These are phyloP conservation scores for Gambusia affinis DNA, from an alignment of 2,113 vertebrate genomes.

Conservation along the genomic window DNA sequence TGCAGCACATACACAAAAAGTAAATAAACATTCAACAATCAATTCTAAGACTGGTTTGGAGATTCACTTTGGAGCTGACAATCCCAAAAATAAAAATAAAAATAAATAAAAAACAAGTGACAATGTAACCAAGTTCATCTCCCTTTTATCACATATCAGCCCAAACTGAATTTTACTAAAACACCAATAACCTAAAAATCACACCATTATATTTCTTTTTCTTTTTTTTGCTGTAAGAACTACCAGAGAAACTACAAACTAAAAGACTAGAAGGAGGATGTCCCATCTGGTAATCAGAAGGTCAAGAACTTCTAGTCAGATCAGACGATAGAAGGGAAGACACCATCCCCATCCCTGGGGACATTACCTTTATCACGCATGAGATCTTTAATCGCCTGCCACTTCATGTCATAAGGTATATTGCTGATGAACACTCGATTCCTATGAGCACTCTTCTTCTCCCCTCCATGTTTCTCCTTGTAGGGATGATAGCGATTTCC, in stretches of 20 bases:
- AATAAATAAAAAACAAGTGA: conserved; percentile 44
- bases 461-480: conserved; percentile 90
- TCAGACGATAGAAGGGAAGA: conserved; percentile 30
- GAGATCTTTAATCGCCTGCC: conserved; percentile 99
- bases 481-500: conserved; percentile 92
- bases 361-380: conserved; percentile 99
- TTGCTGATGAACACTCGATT: conserved; percentile 99
- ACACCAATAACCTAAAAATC: conserved; percentile 61
- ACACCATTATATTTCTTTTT: conserved; percentile 48
- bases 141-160: conserved; percentile 71
- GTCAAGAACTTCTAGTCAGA: conserved; percentile 43
- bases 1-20: conserved; percentile 88
- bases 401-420: conserved; percentile 99
- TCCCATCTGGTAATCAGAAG: conserved; percentile 51
- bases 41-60: conserved; percentile 65
- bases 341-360: conserved; percentile 35
- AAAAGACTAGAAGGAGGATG: conserved; percentile 46
- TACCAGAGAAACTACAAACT: conserved; percentile 54
- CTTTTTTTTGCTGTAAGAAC: conserved; percentile 46
- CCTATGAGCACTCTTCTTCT: conserved; percentile 89
- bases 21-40: conserved; percentile 72
- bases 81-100: conserved; percentile 65
- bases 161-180: conserved; percentile 64
- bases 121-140: conserved; percentile 65
- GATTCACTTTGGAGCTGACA: conserved; percentile 77